Evolutionary conservation across 2,113 vertebrate species (phyloP).

Genomic region (Onychorhynchus coronatus): DNA sequence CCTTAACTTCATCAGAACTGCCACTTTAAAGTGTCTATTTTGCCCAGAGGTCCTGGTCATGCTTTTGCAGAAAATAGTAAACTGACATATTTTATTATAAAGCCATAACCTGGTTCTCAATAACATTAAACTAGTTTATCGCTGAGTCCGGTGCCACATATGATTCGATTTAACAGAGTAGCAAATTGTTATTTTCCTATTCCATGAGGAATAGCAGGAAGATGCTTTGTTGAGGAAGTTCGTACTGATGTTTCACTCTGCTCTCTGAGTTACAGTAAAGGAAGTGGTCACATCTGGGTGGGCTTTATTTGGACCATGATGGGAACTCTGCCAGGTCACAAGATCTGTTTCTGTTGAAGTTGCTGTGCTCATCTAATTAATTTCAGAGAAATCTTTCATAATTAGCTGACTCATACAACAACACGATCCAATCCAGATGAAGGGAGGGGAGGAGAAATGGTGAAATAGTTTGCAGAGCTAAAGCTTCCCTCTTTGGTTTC

Average conservation of each 20-base stretch:
- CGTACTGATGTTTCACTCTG: neutral
- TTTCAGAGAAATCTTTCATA: slow-evolving; percentile 64
- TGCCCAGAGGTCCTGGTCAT: neutral
- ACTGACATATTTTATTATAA: neutral
- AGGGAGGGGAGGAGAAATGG: slow-evolving; percentile 36
- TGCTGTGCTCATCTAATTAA: slow-evolving; percentile 43
- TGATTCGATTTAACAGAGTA: neutral
- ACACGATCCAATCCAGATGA: slow-evolving; percentile 19
- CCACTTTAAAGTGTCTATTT: neutral
- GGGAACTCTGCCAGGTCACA: slow-evolving; percentile 19
- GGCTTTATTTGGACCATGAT: slow-evolving; percentile 22
- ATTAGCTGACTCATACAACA: slow-evolving; percentile 51
- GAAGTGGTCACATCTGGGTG: slow-evolving; percentile 33
- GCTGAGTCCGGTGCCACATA: accelerated
- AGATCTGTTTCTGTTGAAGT: slow-evolving; percentile 52
- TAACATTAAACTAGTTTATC: neutral
- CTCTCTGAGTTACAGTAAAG: neutral
- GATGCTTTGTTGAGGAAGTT: neutral
- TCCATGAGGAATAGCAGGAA: neutral
- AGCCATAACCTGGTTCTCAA: neutral
- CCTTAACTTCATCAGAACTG: neutral
- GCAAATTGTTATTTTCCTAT: neutral
- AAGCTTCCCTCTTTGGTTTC: neutral
- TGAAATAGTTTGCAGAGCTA: neutral
- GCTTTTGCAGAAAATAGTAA: neutral